Conservation (phyloP, 2,888 invertebrate genomes). For the Pherbina coryleti region DNA sequence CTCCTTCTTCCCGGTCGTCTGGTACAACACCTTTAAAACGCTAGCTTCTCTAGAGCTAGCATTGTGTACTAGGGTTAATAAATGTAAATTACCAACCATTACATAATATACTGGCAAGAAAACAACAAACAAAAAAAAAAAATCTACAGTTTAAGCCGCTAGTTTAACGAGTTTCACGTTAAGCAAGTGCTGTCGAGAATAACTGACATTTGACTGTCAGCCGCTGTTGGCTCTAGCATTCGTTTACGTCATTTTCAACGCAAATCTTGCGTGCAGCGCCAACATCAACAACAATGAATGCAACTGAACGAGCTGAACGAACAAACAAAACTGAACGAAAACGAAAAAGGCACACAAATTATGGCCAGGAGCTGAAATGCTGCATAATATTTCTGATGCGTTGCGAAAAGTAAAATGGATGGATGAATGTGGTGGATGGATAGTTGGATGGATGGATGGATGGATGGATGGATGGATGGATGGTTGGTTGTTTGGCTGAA, state of each 20-base stretch:
- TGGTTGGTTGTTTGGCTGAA: neutral
- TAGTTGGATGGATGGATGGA: neutral
- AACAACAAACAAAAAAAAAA: neutral
- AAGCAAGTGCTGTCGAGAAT: conserved; percentile 13
- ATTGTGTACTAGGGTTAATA: no score
- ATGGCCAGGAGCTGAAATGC: neutral
- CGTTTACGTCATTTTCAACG: conserved; percentile 28
- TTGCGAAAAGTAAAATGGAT: neutral
- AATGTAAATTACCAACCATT: no score
- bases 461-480: neutral
- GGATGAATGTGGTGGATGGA: neutral
- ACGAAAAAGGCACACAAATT: neutral
- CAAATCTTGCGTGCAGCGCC: neutral
- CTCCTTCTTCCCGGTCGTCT: no score
- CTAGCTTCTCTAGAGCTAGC: no score
- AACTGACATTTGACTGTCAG: conserved; percentile 31
- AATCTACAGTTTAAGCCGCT: neutral
- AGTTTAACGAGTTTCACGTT: conserved; percentile 14
- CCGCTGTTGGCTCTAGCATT: conserved; percentile 14
- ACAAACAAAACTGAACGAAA: neutral
- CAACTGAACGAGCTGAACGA: neutral
- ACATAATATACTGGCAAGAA: no score
- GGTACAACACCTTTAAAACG: no score
- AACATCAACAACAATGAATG: neutral
- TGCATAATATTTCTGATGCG: neutral